Percentiles rank a stretch among this genome's conserved stretches.
These are phyloP conservation scores for Cerastis leucographa DNA, from an alignment of 2,888 invertebrate genomes.

Conservation along the genomic window DNA sequence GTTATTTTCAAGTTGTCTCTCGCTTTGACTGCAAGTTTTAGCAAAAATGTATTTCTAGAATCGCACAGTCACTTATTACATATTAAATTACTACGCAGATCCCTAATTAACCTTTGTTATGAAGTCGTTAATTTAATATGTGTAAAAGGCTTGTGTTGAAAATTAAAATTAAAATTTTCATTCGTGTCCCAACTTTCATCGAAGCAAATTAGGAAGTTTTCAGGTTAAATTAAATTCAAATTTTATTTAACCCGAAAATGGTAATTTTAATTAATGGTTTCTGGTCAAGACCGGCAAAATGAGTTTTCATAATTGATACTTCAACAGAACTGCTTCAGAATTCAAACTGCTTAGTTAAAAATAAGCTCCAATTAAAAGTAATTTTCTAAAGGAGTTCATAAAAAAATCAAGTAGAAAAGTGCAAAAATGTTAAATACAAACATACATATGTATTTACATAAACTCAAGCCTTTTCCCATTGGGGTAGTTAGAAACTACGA, in stretches of 20 bases:
- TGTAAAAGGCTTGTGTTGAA: constrained; percentile 21
- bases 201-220: constrained; percentile 39
- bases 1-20: background rate
- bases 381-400: background rate
- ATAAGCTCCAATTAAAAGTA: background rate
- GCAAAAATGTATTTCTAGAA: background rate
- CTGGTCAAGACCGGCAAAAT: background rate
- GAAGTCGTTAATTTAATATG: constrained; percentile 35
- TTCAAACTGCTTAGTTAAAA: background rate
- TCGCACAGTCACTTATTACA: constrained; percentile 1
- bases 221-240: constrained; percentile 8
- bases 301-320: constrained; percentile 5
- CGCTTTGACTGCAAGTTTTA: too few species aligned
- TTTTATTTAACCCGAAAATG: background rate
- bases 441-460: too few species aligned
- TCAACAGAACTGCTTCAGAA: background rate
- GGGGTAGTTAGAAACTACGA: too few species aligned
- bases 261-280: constrained; percentile 15
- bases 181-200: constrained; percentile 29
- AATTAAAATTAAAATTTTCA: constrained; percentile 35
- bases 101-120: constrained; percentile 23
- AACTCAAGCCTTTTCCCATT: background rate
- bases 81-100: constrained; percentile 7
- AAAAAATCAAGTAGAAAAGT: background rate
- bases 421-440: background rate